Conservation (phyloP, 2,888 invertebrate species). For the Calameuta pallipes region DNA sequence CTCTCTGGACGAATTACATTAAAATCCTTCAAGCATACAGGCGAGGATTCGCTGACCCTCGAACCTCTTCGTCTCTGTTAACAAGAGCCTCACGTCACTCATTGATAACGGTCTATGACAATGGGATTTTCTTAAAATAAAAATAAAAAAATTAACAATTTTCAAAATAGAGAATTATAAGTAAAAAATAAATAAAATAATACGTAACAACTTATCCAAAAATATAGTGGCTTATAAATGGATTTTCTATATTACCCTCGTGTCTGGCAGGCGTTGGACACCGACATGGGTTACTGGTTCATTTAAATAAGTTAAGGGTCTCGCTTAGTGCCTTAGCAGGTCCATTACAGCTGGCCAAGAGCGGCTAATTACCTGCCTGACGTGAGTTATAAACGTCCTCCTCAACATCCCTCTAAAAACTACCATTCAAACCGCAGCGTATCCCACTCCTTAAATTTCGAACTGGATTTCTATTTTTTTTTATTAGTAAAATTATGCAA, state of each 20-base stretch:
- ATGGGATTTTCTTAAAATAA: conserved; percentile 11
- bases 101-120: conserved; percentile 6
- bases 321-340: conserved; percentile 61
- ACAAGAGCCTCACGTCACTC: not conserved
- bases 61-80: not conserved
- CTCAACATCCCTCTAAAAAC: conserved; percentile 16
- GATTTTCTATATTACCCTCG: conserved; percentile 66
- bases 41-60: not conserved
- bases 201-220: conserved; percentile 19
- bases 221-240: conserved; percentile 64
- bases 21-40: not conserved
- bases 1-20: not conserved
- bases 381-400: conserved; percentile 65
- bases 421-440: conserved; percentile 1
- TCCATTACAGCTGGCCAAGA: conserved; percentile 66
- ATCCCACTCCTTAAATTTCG: conserved; percentile 48
- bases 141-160: conserved; percentile 7
- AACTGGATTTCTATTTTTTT: conserved; percentile 44
- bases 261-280: conserved; percentile 56
- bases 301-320: conserved; percentile 67
- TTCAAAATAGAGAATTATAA: conserved; percentile 17
- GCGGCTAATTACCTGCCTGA: conserved; percentile 67
- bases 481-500: conserved; percentile 29
- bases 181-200: conserved; percentile 29
- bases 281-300: conserved; percentile 66